Base-by-base conservation (phyloP, 23 tunicate species). In the Ascidia mentula region DNA sequence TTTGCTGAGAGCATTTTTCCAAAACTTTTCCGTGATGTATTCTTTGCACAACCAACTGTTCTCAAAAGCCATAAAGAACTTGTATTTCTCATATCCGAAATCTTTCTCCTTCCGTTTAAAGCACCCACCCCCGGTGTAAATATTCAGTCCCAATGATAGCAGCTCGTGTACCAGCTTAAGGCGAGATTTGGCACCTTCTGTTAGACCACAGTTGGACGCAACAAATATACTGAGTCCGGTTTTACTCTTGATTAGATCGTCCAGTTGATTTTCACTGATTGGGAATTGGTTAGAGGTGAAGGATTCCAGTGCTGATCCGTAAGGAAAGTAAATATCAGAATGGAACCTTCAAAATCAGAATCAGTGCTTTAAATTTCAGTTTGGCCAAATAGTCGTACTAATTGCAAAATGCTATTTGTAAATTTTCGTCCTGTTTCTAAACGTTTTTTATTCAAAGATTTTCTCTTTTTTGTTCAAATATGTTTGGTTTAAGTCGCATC, bases 1-100 rank as follows among this genome's bases (percentile, higher is more conserved):
- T 3, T 61, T 34, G 17, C 46, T 7, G 12, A 86, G 33, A 0
- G 72, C 28, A 32, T 86, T 86, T 1, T 8, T 15, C 79, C 80
- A 73, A 35, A 86, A 34, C 59, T 86, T 86, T 79, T 86, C 89
- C 26, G 89, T 79, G 40, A 86, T 79, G 39, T 86, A 86, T 24
- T 86, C 89, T 18, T 24, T 37, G 79, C 89, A 86, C 30, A 79
- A 79, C 32, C 24, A 79, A 33, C 38, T 36, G 60, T 88, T 88
- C 69, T 88, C 92, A 40, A 88, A 88, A 9, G 92, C 92, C 38
- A 88, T 45, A 38, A 83, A 88, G 38, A 88, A 88, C 53, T 88
- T 88, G 74, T 75, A 61, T 32, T 70, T 18, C 37, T 70, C 36
- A 32, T 32, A 18, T 70, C 7, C 13, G 24, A 53, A 53, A 9